A percentile compares a stretch with the other conserved stretches of the same genome.
These are phyloP conservation scores for Paratrypauchen microcephalus DNA, from an alignment of 2,797 vertebrate genomes.

Conservation along the genomic window DNA sequence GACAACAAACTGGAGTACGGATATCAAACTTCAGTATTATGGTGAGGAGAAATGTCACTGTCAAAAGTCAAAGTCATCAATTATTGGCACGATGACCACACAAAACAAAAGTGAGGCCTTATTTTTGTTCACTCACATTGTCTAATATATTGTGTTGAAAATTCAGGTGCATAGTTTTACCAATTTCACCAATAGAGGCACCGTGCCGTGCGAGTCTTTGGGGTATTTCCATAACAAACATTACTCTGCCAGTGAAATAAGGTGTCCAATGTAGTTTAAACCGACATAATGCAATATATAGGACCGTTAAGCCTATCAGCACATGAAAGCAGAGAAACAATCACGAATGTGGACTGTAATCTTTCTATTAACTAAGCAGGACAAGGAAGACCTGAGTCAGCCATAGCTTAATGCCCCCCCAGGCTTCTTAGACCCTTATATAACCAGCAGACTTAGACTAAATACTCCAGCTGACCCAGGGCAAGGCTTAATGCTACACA, in stretches of 20 bases:
- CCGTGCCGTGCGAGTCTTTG: neutral
- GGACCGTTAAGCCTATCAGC: conserved; percentile 37
- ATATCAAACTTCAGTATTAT: no score
- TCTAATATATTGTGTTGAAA: neutral
- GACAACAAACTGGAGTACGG: no score
- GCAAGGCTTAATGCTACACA: conserved; percentile 32
- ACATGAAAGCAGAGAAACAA: conserved; percentile 26
- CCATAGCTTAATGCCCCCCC: conserved; percentile 55
- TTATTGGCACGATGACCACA: neutral
- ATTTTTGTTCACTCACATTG: neutral
- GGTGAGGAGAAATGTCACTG: no score
- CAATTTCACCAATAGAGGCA: neutral
- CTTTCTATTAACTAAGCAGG: conserved; percentile 62
- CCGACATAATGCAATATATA: neutral
- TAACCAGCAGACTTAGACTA: conserved; percentile 58
- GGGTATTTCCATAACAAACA: neutral
- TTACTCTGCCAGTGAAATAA: neutral
- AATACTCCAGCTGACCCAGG: conserved; percentile 46
- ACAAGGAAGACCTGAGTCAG: conserved; percentile 51
- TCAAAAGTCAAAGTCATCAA: no score
- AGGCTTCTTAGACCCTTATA: conserved; percentile 47
- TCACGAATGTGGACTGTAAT: conserved; percentile 47
- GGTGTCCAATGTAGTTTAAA: neutral
- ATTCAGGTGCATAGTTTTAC: neutral
- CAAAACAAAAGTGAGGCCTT: no score